These are phyloP conservation scores for Corythornis madagascariensis DNA, from an alignment of 2,113 vertebrate genomes.

Conservation along the genomic window DNA sequence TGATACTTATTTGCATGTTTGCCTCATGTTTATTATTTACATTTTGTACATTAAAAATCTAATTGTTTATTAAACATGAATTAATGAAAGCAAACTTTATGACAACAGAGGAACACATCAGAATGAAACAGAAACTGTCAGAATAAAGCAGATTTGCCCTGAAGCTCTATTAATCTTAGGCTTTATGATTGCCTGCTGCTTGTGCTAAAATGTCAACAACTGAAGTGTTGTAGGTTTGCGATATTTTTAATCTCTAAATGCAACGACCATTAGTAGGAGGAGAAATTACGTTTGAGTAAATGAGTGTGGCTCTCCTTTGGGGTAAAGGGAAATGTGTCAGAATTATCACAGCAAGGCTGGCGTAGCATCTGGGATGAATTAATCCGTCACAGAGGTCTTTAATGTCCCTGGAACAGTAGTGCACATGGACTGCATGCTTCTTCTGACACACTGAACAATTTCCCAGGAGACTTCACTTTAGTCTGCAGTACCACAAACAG, in stretches of 20 bases:
- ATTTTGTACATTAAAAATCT: background rate
- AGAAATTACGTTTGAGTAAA: conserved; percentile 33
- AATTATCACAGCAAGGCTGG: background rate
- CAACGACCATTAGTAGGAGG: background rate
- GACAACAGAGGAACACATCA: background rate
- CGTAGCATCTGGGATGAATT: background rate
- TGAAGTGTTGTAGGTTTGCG: conserved; percentile 9
- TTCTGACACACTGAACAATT: background rate
- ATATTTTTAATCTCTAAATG: conserved; percentile 51
- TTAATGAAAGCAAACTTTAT: background rate
- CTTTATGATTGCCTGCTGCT: conserved; percentile 38
- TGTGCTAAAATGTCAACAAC: conserved; percentile 28
- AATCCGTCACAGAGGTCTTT: conserved; percentile 20
- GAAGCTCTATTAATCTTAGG: conserved; percentile 28
- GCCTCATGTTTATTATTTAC: background rate
- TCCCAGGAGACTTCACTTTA: background rate
- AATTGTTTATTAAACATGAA: background rate
- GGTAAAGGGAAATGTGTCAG: conserved; percentile 14
- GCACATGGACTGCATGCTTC: background rate
- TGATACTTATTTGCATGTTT: background rate
- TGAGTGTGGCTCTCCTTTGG: conserved; percentile 29
- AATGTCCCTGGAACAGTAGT: background rate
- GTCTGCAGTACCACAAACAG: background rate
- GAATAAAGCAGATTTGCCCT: conserved; percentile 6
- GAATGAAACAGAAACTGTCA: background rate